These are phyloP conservation scores for Caenorhabditis afra DNA, from an alignment of 2,888 invertebrate genomes.

Conservation along the genomic window DNA sequence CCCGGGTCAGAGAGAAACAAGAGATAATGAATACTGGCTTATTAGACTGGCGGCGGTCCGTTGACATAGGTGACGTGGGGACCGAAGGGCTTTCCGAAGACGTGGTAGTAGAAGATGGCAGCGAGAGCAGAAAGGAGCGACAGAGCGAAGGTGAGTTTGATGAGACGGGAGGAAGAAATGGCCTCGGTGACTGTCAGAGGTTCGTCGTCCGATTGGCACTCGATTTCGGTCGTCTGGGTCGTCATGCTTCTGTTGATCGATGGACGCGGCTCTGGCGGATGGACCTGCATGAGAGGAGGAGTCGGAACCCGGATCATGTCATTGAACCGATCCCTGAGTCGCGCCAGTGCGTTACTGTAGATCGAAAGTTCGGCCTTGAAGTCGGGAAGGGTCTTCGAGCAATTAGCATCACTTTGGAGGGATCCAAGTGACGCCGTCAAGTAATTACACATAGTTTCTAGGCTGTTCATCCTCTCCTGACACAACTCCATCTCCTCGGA, in stretches of 20 bases:
- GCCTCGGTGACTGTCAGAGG: constrained; percentile 27
- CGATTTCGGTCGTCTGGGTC: constrained; percentile 34
- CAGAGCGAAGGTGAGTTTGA: constrained; percentile 60
- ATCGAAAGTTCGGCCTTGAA: constrained; percentile 68
- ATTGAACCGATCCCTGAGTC: constrained; percentile 59
- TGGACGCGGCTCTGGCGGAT: constrained; percentile 52
- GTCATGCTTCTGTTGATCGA: constrained; percentile 41
- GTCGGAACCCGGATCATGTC: constrained; percentile 61
- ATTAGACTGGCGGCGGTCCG: constrained; percentile 72
- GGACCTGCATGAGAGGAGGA: constrained; percentile 46
- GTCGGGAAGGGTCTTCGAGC: constrained; percentile 57
- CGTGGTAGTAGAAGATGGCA: constrained; percentile 63
- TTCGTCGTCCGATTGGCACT: constrained; percentile 14
- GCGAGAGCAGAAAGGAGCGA: constrained; percentile 66
- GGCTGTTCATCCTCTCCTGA: constrained; percentile 71
- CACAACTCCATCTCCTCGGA: constrained; percentile 70
- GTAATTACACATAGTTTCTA: constrained; percentile 74
- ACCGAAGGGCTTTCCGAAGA: constrained; percentile 69
- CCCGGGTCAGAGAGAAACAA: constrained; percentile 52
- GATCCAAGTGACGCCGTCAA: constrained; percentile 61
- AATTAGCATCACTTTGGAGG: constrained; percentile 56
- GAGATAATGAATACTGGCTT: constrained; percentile 38
- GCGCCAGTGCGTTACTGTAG: constrained; percentile 67
- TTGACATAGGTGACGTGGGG: constrained; percentile 72
- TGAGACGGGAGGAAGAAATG: constrained; percentile 53